Conservation (phyloP, 2,797 vertebrate species). For the Melanotaenia boesemani region DNA sequence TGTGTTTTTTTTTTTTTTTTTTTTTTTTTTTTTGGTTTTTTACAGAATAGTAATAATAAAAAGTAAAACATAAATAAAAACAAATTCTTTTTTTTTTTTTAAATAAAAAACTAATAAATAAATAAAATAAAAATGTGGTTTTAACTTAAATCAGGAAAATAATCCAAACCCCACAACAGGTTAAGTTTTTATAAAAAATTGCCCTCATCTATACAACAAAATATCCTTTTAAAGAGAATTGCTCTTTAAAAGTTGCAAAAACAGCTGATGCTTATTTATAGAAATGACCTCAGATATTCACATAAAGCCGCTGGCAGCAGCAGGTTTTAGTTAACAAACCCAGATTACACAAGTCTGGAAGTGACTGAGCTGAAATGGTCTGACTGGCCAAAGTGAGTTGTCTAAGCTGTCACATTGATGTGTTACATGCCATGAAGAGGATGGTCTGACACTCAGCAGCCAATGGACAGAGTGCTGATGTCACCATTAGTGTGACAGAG, state of each 20-base stretch:
- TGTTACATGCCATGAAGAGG: slow-evolving; percentile 49
- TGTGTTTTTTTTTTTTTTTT: no score
- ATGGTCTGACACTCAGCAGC: slow-evolving; percentile 71
- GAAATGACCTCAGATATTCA: not conserved
- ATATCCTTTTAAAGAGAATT: not conserved
- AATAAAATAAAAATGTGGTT: no score
- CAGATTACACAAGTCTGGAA: slow-evolving; percentile 6
- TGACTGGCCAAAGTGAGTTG: slow-evolving; percentile 22
- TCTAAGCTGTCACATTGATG: slow-evolving; percentile 38
- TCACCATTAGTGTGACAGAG: slow-evolving; percentile 50
- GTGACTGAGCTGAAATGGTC: not conserved
- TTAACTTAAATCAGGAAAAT: no score
- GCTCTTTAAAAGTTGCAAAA: not conserved
- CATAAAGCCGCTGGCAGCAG: not conserved
- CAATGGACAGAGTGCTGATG: slow-evolving; percentile 69
- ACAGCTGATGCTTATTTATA: not conserved
- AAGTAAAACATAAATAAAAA: no score
- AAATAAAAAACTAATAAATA: no score
- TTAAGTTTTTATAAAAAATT: not conserved
- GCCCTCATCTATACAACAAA: not conserved
- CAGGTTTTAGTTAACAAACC: not conserved
- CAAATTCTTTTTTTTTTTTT: no score
- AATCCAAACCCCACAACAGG: not conserved
- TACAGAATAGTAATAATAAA: no score
- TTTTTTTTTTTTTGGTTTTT: no score